Base-by-base conservation (phyloP, 2,797 vertebrate species). In the Morelia viridis region DNA sequence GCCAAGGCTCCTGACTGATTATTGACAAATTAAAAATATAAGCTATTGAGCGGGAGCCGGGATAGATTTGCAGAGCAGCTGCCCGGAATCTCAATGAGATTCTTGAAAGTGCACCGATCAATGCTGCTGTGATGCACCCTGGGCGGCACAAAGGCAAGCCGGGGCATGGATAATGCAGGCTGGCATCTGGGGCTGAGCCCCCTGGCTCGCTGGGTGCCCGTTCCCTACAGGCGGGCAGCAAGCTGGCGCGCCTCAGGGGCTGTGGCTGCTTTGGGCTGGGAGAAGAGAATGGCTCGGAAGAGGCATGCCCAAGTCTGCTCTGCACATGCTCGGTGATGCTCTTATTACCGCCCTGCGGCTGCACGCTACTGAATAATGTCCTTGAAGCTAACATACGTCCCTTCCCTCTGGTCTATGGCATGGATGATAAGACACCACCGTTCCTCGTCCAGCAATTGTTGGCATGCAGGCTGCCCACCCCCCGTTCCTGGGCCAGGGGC, bases 41-140 rank as follows among this genome's bases (percentile, higher is more conserved):
- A 98, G 98, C 97, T 98, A 98, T 98, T 98, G 98, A 98, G 93
- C 98, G 97, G 97, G 97, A 97, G 97, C 96, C 71, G 97, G 97
- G 97, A 97, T 98, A 97, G 98, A 98, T 98, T 98, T 98, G 98
- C 97, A 95, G 98, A 98, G 98, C 98, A 93, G 96, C 95, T 96
- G 97, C 96, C 96, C 97, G 95, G 98, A 98, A 99, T 99, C 98
- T 98, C 98, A 99, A 99, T 99, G 98, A 99, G 98, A 95, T 93
- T 97, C 98, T 98, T 94, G 98, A 98, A 98, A 96, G 61, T 68
- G n/a, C 94, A 89, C n/a, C 4, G 97, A 98, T 99, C 98, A 96
- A 99, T 99, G 94, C 96, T 95, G 98, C 98, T 97, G 98, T 98
- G 98, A 98, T 97, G 97, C 22, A 17, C 56, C 57, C 35, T 97